Evolutionary conservation across 2,797 vertebrate species (phyloP), one percentile per base, ranked within the genome.

Genomic region (Onychomys leucogaster): DNA sequence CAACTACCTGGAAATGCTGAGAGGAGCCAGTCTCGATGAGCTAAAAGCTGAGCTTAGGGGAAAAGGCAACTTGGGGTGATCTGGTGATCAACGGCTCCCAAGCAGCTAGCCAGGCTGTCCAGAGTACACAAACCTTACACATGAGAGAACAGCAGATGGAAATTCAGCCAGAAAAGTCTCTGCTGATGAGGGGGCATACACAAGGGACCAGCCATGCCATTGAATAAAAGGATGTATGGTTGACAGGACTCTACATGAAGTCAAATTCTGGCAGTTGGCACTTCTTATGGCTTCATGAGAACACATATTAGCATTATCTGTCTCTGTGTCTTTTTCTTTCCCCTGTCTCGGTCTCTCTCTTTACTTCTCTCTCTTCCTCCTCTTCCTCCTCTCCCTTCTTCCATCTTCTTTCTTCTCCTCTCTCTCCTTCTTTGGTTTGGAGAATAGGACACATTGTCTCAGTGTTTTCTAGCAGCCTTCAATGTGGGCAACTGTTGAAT

Each of bases 321-420:
- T 16, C 32, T 2, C 16, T 19, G 8, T 11, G 1, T 41, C 1
- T 27, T 1, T n/a, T 23, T 49, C 37, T 8, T 1, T 11, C 2
- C 12, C 12, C 21, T 27, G 19, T 7, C 41, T 6, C 19, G 29
- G 21, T 73, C 25, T 59, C 0, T 80, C 29, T 80, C 14, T n/a
- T 21, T 59, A 12, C 21, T 19, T 41, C 23, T 23, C 5, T 6
- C 11, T 43, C 21, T 19, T 9, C 29, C 59, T 21, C 17, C 27
- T 5, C 1, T 29, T 65, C 12, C 16, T 67, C 5, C 21, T 27
- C 2, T 37, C 4, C 16, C 55, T 17, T 3, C 55, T 16, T 52
- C 29, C 41, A 27, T 21, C 21, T 23, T 14, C 34, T 41, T 25
- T 32, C 52, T 49, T 2, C 29, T 0, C 12, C 4, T 2, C 23